These are phyloP conservation scores for Plecotus auritus DNA, from an alignment of 2,113 vertebrate species.

Conservation along the genomic window DNA sequence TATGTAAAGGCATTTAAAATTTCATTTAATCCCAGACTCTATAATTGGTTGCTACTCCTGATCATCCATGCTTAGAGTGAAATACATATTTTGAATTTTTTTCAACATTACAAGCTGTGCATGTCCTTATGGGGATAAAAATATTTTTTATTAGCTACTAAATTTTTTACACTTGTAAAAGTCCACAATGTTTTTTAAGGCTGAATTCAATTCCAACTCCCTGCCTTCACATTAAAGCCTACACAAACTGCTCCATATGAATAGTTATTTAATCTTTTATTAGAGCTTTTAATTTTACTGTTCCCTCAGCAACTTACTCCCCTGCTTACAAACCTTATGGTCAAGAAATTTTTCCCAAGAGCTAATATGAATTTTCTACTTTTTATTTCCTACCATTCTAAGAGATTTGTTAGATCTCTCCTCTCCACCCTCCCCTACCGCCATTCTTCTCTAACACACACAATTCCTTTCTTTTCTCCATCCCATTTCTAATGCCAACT, in stretches of 20 bases:
- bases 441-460: not conserved
- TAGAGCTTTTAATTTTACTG: conserved; percentile 71
- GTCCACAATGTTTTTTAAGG: conserved; percentile 55
- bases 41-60: not conserved
- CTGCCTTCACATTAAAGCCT: conserved; percentile 66
- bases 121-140: not conserved
- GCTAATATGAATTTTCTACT: conserved; percentile 6
- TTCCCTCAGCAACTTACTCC: conserved; percentile 61
- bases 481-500: not conserved
- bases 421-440: not conserved
- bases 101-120: conserved; percentile 39
- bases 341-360: conserved; percentile 54
- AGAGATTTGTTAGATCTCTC: not conserved
- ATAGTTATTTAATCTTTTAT: conserved; percentile 72
- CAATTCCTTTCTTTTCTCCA: not conserved
- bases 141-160: conserved; percentile 58
- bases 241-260: conserved; percentile 59
- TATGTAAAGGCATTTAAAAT: conserved; percentile 27
- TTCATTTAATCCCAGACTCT: not conserved
- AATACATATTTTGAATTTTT: conserved; percentile 54
- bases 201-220: conserved; percentile 63
- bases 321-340: conserved; percentile 51
- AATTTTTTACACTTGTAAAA: conserved; percentile 52
- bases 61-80: conserved; percentile 30
- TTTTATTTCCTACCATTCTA: not conserved